phyloP scores from a whole-genome alignment of 2,888 invertebrate species.

The Artemia sp. region DNA sequence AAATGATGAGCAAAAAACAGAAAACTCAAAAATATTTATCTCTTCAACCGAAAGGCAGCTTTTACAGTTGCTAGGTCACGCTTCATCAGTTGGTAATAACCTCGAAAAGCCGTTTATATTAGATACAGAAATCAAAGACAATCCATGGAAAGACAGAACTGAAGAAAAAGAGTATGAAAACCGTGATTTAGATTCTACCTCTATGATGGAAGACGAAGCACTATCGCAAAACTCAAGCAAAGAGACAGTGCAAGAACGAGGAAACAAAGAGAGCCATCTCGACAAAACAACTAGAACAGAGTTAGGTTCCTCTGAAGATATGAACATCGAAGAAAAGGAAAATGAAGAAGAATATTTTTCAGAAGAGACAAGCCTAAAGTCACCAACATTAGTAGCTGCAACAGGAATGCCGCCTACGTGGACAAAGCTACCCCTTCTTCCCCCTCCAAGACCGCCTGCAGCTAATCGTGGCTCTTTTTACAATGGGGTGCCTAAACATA shows the following conservation, averaged over 20 bases:
- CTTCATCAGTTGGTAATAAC: not conserved
- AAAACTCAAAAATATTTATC: not conserved
- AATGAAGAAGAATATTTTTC: conserved; percentile 7
- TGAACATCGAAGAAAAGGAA: not conserved
- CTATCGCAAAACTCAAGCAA: not conserved
- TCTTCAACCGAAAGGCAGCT: conserved; percentile 12
- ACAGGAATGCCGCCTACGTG: conserved; percentile 4
- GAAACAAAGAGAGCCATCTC: not conserved
- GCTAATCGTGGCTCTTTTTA: not conserved
- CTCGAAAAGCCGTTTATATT: not conserved
- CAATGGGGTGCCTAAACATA: conserved; percentile 1
- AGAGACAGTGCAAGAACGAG: not conserved
- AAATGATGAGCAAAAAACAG: not conserved
- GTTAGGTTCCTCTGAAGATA: not conserved
- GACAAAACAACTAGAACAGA: not conserved
- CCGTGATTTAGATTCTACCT: not conserved
- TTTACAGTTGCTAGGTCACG: conserved; percentile 3
- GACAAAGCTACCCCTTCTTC: not conserved
- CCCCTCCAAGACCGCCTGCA: not conserved
- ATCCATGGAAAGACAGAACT: not conserved
- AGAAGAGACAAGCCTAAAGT: not conserved
- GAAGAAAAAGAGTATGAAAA: not conserved
- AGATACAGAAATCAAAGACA: too few species aligned
- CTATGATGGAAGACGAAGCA: not conserved
- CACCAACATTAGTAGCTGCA: conserved; percentile 3